These are phyloP conservation scores for Zaprionus ghesquierei DNA, from an alignment of 1,140 invertebrate species.

Conservation along the genomic window DNA sequence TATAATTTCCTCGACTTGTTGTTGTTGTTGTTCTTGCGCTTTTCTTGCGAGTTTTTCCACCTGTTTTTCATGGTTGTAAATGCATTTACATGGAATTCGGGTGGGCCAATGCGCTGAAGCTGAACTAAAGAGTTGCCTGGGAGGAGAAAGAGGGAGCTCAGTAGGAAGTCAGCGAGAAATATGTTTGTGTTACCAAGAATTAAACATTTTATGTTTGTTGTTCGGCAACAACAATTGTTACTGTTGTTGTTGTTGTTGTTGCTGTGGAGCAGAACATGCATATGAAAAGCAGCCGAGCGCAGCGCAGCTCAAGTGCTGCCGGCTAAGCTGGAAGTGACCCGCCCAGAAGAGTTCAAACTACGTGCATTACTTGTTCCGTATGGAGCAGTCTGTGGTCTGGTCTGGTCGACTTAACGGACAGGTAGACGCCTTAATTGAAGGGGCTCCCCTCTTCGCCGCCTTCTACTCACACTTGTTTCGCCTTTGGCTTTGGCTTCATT, in stretches of 20 bases:
- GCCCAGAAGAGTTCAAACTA: constrained; percentile 59
- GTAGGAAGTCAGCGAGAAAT: constrained; percentile 11
- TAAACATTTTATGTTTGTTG: constrained; percentile 50
- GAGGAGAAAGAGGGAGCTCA: background rate
- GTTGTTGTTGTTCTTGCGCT: background rate
- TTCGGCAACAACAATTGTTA: constrained; percentile 28
- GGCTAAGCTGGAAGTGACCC: constrained; percentile 53
- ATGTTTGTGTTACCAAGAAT: constrained; percentile 65
- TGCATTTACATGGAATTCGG: constrained; percentile 44
- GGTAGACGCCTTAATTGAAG: constrained; percentile 55
- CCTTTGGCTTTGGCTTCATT: constrained; percentile 3
- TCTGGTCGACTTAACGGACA: constrained; percentile 36
- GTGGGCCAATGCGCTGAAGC: constrained; percentile 34
- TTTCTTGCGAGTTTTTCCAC: constrained; percentile 10
- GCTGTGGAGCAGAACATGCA: background rate
- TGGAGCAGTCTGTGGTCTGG: background rate
- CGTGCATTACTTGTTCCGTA: constrained; percentile 42
- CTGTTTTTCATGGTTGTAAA: constrained; percentile 12
- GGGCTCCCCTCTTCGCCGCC: background rate
- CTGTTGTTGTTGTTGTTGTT: background rate
- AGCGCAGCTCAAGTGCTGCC: constrained; percentile 14
- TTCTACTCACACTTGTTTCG: background rate
- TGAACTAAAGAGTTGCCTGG: constrained; percentile 35
- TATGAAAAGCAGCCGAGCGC: constrained; percentile 51
- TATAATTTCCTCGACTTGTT: background rate